phyloP scores from a whole-genome alignment of 2,888 invertebrate genomes.

The Tetragnatha montana region DNA sequence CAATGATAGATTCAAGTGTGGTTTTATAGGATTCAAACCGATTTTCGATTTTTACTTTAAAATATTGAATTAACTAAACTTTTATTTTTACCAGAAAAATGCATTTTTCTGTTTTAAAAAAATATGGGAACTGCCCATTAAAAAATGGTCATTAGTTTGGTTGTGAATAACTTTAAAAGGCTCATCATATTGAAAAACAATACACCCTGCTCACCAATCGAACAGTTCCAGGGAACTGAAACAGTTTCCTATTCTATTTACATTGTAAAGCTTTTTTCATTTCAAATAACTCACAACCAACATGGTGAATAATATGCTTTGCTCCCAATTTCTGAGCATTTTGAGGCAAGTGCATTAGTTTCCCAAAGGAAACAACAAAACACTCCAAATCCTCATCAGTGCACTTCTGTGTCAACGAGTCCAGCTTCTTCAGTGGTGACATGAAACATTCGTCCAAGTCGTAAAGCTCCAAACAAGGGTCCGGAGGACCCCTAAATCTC shows the following conservation, averaged over 20 bases:
- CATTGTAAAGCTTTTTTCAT: background rate
- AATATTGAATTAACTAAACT: no score
- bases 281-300: background rate
- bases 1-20: no score
- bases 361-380: conserved; percentile 32
- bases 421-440: conserved; percentile 91
- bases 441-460: conserved; percentile 99
- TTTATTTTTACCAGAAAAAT: no score
- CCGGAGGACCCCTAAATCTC: conserved; percentile 92
- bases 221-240: no score
- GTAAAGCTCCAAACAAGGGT: conserved; percentile 94
- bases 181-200: no score
- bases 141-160: no score
- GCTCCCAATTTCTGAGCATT: background rate
- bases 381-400: conserved; percentile 80
- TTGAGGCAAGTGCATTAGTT: background rate
- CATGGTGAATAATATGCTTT: background rate
- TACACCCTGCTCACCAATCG: no score
- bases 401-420: conserved; percentile 88
- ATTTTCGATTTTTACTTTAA: no score
- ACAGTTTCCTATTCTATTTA: background rate
- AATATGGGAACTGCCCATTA: no score
- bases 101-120: no score
- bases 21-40: no score
- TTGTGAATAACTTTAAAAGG: no score